Evolutionary conservation across 1,140 invertebrate genomes (phyloP).

Genomic region (Drosophila cardini): DNA sequence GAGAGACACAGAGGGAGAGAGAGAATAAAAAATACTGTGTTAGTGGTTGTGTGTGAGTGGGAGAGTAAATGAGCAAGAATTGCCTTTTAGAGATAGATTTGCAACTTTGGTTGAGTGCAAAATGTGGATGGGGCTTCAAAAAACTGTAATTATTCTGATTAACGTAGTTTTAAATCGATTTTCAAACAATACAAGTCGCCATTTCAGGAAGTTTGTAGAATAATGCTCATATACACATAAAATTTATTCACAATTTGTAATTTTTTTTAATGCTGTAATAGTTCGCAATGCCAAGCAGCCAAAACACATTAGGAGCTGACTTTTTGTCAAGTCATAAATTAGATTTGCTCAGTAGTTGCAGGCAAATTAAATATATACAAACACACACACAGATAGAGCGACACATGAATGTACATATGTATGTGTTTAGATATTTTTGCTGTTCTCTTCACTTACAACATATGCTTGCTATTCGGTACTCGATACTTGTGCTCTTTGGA

Average conservation of each 20-base stretch:
- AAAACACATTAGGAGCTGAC: conserved; percentile 5
- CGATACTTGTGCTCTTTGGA: conserved; percentile 34
- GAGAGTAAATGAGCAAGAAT: conserved; percentile 2
- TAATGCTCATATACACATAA: too few species aligned
- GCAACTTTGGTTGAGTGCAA: neutral
- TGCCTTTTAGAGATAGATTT: conserved; percentile 1
- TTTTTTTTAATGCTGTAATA: neutral
- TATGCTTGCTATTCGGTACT: conserved; percentile 13
- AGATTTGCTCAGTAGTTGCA: conserved; percentile 9
- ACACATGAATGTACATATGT: neutral
- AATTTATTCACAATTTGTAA: neutral
- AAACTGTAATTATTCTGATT: conserved; percentile 23
- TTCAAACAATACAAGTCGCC: neutral
- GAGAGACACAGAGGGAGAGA: conserved; percentile 15
- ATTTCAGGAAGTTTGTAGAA: neutral
- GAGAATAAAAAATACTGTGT: neutral
- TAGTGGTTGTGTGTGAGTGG: neutral
- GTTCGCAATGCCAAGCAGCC: neutral
- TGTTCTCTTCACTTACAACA: neutral
- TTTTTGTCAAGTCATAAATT: conserved; percentile 17
- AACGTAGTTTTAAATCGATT: conserved; percentile 12
- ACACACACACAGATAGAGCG: too few species aligned
- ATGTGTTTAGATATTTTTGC: neutral
- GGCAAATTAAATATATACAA: too few species aligned
- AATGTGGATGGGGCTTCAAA: neutral